Evolutionary conservation across 2,888 invertebrate genomes (phyloP).

Genomic region (Hipparchia sbordonii): DNA sequence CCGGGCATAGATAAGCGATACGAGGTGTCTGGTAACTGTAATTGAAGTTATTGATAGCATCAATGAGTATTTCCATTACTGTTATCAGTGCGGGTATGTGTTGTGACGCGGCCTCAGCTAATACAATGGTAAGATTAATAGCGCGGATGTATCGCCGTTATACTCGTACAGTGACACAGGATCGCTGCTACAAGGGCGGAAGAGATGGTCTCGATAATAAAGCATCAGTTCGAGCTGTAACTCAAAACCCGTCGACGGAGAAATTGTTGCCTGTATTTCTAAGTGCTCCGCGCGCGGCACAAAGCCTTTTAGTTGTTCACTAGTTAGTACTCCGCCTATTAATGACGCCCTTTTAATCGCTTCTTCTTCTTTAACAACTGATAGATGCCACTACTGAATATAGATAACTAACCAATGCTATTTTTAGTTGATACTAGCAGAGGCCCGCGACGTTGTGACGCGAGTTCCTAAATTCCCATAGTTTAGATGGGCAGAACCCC

Average conservation of each 20-base stretch:
- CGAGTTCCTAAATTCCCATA: too few relatives aligned
- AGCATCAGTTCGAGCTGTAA: conserved; percentile 75
- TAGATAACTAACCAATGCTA: too few relatives aligned
- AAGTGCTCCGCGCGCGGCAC: conserved; percentile 35
- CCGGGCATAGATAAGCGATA: conserved; percentile 48
- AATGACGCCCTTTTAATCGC: not conserved
- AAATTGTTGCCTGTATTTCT: conserved; percentile 73
- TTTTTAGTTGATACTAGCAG: too few relatives aligned
- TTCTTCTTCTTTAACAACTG: not conserved
- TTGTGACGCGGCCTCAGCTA: conserved; percentile 70
- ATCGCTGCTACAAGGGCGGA: conserved; percentile 78
- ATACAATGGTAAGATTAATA: conserved; percentile 81
- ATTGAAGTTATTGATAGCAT: conserved; percentile 73
- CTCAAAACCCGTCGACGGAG: conserved; percentile 66
- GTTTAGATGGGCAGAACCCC: too few relatives aligned
- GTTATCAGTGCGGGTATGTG: conserved; percentile 73
- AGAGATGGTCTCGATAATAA: conserved; percentile 80
- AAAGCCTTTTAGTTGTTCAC: conserved; percentile 12
- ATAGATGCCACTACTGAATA: too few relatives aligned
- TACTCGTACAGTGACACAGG: conserved; percentile 63
- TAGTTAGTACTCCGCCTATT: not conserved
- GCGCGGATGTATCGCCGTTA: conserved; percentile 75
- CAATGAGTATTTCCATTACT: conserved; percentile 69
- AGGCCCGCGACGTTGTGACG: too few relatives aligned
- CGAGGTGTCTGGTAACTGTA: conserved; percentile 65